Base-by-base conservation (phyloP, 1,140 invertebrate genomes). In the Scaptomyza hsui region DNA sequence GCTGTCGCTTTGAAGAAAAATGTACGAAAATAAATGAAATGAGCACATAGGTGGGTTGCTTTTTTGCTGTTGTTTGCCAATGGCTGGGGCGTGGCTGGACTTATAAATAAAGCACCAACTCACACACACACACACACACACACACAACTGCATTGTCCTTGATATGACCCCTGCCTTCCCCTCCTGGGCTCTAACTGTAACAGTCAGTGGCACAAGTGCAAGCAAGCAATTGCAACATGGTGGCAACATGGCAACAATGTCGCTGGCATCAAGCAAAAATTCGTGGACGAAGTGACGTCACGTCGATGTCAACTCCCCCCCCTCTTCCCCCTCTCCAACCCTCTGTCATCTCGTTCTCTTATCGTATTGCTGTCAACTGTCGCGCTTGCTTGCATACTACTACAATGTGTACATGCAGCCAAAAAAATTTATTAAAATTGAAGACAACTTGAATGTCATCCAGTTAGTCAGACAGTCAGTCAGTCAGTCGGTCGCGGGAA, bases 361-460 rank as follows among this genome's bases (percentile, higher is more conserved):
- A 29, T 29, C 26, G 48, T 51, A 19, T 42, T 60, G 57, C 78
- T 86, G 80, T 81, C 80, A 85, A 80, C 76, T 85, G 81, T 86
- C 77, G 81, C 81, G 63, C 81, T 76, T 71, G 77, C 80, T 76
- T 62, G 65, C 39, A 61, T 62, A 19, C 48, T 29, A 29, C 26
- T 29, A 9, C 26, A 10, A n/a, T n/a, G n/a, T n/a, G 52, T 75
- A 72, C 77, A 85, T 86, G 77, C 53, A 67, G 7, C 77, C 73
- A 48, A 80, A 55, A 80, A 55, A 80, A 85, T 81, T 86, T 86
- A 85, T 85, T 85, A 81, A 86, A 86, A 80, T 71, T 68, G 81
- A 85, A 86, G 61, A 86, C 81, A 86, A 63, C 81, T 77, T 62
- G 68, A 71, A 64, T 73, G 53, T 53, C 70, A 76, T 24, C 32